Evolutionary conservation across 2,113 vertebrate species (phyloP), one percentile per base, ranked within the genome.

Genomic region (Suricata suricatta): DNA sequence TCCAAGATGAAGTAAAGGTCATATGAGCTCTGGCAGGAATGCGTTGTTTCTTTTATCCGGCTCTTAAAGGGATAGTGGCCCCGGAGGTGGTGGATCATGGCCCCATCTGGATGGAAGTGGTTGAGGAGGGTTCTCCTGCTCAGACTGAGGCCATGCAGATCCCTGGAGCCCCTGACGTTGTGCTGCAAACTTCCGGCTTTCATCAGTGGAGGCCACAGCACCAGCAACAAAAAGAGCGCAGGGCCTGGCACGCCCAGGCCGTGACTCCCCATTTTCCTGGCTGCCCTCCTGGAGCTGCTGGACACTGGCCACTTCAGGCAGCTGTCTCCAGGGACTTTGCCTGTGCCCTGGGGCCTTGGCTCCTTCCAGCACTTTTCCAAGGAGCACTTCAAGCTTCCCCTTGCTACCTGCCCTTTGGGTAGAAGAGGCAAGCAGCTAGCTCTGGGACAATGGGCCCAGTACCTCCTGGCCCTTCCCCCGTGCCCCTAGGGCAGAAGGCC

Each of bases 1-100:
- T 99, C 99, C 97, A 99, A 98, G 98, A 99, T 98, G 98, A 99
- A 99, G 97, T 99, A 99, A 98, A 99, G 98, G 98, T 99, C 99
- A 98, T 99, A 99, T 85, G 99, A 99, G 77, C 99, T 99, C 93
- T 99, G 98, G 98, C 99, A 99, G 93, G 99, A 99, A 95, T 98
- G 98, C 97, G 99, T 1, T 25, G 99, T 1, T 16, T 21, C 98
- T 96, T 97, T 96, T 71, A 93, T 83, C 54, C 85, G 77, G 87
- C 2, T 72, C 96, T 86, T 44, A 52, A 76, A 76, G 35, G 12
- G 25, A 41, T 96, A 90, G 1, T 27, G 95, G 33, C 86, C 8
- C 7, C 57, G 57, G 21, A 23, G 21, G 57, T 60, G 57, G 41
- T 54, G 15, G 41, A 90, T 25, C 15, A 14, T 5, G 27, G 19